Evolutionary conservation across 2,797 vertebrate genomes (phyloP).

Genomic region (Carcharodon carcharias): DNA sequence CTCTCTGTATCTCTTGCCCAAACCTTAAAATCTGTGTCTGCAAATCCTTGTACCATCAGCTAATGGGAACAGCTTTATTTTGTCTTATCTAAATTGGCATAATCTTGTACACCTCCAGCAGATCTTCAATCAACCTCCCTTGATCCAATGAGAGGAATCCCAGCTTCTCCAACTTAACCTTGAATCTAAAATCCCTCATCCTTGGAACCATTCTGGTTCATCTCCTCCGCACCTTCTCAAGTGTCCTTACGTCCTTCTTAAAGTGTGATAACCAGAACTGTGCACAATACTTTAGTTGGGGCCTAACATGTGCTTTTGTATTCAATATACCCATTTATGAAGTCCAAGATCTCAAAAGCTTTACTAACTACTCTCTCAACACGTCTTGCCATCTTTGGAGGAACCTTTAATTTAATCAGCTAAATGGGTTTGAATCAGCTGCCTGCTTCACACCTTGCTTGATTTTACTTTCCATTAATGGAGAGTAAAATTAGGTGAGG

Average conservation of each 20-base stretch:
- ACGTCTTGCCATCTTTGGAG: neutral
- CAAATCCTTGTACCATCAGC: neutral
- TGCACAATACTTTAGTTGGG: neutral
- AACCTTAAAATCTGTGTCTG: neutral
- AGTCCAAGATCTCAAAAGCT: neutral
- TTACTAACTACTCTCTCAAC: neutral
- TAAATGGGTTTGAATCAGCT: neutral
- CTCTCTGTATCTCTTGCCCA: neutral
- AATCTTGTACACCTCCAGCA: neutral
- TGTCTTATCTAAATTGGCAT: neutral
- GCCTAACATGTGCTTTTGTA: neutral
- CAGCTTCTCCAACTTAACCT: neutral
- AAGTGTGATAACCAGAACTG: neutral
- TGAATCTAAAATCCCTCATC: neutral
- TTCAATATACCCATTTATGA: neutral
- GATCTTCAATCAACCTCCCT: neutral
- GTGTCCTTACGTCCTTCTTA: neutral
- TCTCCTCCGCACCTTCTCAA: neutral
- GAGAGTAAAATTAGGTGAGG: neutral
- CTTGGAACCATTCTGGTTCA: neutral
- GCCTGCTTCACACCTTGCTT: neutral
- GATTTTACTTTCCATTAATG: neutral
- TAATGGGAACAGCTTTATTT: neutral
- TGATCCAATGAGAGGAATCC: neutral
- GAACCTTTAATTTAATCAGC: neutral